Evolutionary conservation across 2,113 vertebrate species (phyloP).

Genomic region (Gallinago jamesoni): DNA sequence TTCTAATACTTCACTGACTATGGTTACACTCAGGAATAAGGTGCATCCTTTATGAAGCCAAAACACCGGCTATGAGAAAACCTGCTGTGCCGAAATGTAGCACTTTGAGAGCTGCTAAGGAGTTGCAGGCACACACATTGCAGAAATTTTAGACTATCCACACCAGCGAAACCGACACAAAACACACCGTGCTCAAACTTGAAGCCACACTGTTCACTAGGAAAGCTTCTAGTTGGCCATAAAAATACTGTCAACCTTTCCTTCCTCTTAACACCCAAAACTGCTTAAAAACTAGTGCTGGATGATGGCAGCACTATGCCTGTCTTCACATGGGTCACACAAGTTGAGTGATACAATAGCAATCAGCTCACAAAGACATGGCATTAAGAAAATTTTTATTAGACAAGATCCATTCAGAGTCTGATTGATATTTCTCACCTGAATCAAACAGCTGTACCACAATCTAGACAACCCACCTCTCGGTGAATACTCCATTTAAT

Average conservation of each 20-base stretch:
- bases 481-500: neutral
- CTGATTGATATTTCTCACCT: neutral
- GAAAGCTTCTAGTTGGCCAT: neutral
- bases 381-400: fast-evolving
- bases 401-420: neutral
- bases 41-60: neutral
- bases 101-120: neutral
- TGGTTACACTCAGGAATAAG: neutral
- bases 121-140: neutral
- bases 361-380: neutral
- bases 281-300: neutral
- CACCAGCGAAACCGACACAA: neutral
- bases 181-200: neutral
- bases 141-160: neutral
- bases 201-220: neutral
- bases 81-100: neutral
- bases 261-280: neutral
- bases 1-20: neutral
- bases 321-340: neutral
- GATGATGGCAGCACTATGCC: neutral
- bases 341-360: neutral
- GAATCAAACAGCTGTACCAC: neutral
- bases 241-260: neutral
- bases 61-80: neutral
- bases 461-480: neutral